phyloP scores from a whole-genome alignment of 2,113 vertebrate species.

The Dipodomys stephensi region DNA sequence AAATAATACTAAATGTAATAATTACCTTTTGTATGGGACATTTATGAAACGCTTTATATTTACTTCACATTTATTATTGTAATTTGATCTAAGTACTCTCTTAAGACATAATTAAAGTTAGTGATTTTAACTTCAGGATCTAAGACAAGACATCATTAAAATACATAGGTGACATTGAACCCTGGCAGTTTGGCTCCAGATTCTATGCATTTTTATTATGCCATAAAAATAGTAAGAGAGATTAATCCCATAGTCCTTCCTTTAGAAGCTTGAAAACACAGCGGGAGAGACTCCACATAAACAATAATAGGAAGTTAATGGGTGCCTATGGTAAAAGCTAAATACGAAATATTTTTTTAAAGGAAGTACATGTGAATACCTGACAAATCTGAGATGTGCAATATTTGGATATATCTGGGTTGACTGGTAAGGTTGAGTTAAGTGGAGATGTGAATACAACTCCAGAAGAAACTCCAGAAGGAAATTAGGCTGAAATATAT shows the following conservation, averaged over 20 bases:
- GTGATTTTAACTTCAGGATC: background rate
- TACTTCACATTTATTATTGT: background rate
- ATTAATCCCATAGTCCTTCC: background rate
- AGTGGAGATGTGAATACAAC: background rate
- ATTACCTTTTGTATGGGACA: background rate
- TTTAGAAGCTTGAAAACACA: background rate
- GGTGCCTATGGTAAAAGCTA: background rate
- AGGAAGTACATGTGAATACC: background rate
- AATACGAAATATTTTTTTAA: background rate
- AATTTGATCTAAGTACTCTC: background rate
- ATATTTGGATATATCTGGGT: background rate
- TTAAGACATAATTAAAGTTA: background rate
- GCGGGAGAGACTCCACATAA: background rate
- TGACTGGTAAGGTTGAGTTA: background rate
- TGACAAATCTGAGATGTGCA: background rate
- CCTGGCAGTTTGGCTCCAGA: background rate
- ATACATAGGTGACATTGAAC: background rate
- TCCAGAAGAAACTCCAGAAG: background rate
- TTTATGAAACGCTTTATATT: background rate
- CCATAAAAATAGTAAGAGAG: background rate
- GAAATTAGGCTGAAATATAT: background rate
- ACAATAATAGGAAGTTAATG: background rate
- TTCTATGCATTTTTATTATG: background rate
- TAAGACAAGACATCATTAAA: background rate
- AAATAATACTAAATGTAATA: slow-evolving; percentile 1